These are phyloP conservation scores for Microcebus ravelobensis DNA, from an alignment of 2,113 vertebrate genomes.

Conservation along the genomic window DNA sequence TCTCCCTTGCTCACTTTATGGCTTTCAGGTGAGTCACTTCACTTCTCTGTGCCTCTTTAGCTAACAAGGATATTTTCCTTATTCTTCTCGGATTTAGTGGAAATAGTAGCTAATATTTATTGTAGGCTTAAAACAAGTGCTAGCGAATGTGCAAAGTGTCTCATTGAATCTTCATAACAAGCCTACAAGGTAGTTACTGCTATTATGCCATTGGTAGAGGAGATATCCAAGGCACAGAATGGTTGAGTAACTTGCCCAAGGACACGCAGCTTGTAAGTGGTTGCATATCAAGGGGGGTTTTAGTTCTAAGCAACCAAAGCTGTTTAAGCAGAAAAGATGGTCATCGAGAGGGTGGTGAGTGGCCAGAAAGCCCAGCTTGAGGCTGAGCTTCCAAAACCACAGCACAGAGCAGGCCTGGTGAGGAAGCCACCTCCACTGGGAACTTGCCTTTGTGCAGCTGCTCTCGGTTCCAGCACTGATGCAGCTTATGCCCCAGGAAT, in stretches of 20 bases:
- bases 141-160: neutral
- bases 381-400: neutral
- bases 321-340: neutral
- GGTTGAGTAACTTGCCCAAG: neutral
- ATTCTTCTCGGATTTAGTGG: slow-evolving; percentile 11
- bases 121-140: neutral
- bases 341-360: neutral
- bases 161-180: neutral
- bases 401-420: accelerated
- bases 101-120: slow-evolving; percentile 24
- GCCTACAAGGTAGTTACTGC: neutral
- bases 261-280: neutral
- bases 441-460: neutral
- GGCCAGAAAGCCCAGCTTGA: neutral
- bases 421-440: neutral
- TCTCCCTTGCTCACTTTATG: neutral
- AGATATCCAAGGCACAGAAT: neutral
- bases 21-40: neutral
- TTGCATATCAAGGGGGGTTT: neutral
- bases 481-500: neutral
- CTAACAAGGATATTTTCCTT: neutral
- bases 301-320: neutral
- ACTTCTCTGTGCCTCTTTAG: neutral
- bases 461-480: neutral
- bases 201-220: neutral